Percentiles rank a stretch among this genome's conserved stretches.
phyloP scores from a whole-genome alignment of 2,888 invertebrate species.

The Altica lythri region DNA sequence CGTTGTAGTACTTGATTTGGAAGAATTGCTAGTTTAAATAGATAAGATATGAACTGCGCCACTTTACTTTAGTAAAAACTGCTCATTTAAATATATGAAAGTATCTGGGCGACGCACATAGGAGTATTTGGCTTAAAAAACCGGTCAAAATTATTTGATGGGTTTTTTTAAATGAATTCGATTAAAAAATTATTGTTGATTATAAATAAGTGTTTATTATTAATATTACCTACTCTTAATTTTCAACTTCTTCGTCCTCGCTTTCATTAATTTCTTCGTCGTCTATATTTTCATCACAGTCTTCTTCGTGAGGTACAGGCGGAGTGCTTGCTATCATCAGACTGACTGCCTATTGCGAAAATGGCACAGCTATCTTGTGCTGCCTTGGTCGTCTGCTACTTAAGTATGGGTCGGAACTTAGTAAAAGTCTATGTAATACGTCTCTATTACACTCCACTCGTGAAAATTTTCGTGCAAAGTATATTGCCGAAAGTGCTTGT shows the following conservation, averaged over 20 bases:
- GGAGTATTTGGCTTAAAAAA: neutral
- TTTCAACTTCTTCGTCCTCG: neutral
- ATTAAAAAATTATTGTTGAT: neutral
- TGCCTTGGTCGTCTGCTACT: constrained; percentile 3
- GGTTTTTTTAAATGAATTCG: neutral
- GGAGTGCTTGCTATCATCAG: neutral
- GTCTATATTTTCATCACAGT: neutral
- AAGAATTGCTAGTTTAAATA: too few species aligned
- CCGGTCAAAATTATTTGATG: neutral
- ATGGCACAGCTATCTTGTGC: neutral
- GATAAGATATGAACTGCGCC: too few species aligned
- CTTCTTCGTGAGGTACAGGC: neutral
- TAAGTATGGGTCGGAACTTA: constrained; percentile 10
- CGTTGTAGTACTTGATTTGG: too few species aligned
- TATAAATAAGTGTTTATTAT: neutral
- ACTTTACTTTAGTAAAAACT: too few species aligned
- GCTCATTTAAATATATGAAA: too few species aligned
- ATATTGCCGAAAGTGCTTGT: constrained; percentile 7
- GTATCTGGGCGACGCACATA: neutral
- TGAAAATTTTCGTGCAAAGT: neutral
- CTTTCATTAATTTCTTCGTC: neutral
- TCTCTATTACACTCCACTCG: neutral
- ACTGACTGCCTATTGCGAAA: neutral
- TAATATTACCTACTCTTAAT: neutral
- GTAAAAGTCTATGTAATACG: constrained; percentile 14